A percentile compares a stretch with the other conserved stretches of the same genome.
phyloP scores from a whole-genome alignment of 2,113 vertebrate species.

The Phylloscopus trochiloides region DNA sequence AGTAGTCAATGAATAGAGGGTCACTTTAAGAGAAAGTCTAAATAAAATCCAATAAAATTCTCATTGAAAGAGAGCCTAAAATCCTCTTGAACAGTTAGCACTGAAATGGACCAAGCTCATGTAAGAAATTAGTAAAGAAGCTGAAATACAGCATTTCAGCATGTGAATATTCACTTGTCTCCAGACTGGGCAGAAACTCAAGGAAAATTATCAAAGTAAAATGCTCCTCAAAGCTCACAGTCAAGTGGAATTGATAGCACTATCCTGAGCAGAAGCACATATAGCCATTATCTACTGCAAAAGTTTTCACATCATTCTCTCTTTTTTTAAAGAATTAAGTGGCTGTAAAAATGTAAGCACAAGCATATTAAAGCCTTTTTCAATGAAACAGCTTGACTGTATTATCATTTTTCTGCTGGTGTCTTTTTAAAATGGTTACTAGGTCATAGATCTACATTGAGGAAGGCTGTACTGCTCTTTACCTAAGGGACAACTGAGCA shows the following conservation, averaged over 20 bases:
- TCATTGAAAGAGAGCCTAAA: background rate
- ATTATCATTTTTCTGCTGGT: background rate
- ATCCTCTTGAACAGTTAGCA: background rate
- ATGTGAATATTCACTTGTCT: background rate
- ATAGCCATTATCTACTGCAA: background rate
- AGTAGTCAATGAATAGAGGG: background rate
- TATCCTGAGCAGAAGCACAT: background rate
- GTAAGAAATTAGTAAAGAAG: background rate
- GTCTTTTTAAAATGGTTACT: background rate
- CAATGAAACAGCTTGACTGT: background rate
- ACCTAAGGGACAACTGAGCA: background rate
- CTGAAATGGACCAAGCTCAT: background rate
- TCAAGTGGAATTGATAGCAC: background rate
- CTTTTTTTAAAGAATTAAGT: background rate
- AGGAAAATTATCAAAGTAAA: background rate
- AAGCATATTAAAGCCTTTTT: background rate
- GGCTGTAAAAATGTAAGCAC: background rate
- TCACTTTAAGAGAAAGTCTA: background rate
- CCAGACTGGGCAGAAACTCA: background rate
- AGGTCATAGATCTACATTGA: fast-evolving
- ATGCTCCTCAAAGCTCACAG: background rate
- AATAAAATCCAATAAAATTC: background rate
- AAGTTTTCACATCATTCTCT: background rate
- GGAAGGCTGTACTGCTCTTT: background rate
- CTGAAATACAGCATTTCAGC: background rate